These are phyloP conservation scores for Pyrrhosoma nymphula DNA, from an alignment of 2,888 invertebrate species.

Conservation along the genomic window DNA sequence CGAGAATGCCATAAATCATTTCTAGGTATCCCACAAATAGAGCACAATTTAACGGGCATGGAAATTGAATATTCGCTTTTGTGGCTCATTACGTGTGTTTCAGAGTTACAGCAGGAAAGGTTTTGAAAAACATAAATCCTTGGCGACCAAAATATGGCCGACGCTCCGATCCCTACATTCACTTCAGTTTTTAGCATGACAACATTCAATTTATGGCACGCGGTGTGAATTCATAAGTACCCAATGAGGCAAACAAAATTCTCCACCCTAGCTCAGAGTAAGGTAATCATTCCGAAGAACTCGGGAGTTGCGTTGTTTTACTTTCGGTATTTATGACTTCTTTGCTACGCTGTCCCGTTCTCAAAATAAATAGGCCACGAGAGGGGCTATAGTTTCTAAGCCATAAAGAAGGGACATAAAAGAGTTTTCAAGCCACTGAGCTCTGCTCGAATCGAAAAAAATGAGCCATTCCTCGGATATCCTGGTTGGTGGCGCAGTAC, in stretches of 20 bases:
- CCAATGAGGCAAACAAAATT: background rate
- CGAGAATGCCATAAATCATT: background rate
- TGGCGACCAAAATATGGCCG: background rate
- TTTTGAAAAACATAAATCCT: background rate
- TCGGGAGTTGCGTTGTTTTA: background rate
- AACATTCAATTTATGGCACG: background rate
- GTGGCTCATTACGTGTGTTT: background rate
- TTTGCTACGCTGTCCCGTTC: background rate
- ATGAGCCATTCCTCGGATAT: background rate
- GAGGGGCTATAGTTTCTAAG: background rate
- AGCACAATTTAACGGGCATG: background rate
- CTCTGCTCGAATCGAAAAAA: background rate
- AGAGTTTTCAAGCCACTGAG: background rate
- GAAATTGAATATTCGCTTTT: background rate
- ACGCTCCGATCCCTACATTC: background rate
- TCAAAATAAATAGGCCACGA: background rate
- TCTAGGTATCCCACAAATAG: background rate
- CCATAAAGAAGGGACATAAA: background rate
- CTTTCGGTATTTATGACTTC: background rate
- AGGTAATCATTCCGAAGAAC: background rate
- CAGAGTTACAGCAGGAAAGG: background rate
- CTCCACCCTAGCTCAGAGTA: background rate
- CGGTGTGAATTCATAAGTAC: background rate
- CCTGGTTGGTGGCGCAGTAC: too few relatives aligned
- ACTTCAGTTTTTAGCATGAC: background rate